These are phyloP conservation scores for Motacilla alba DNA, from an alignment of 2,113 vertebrate genomes.

Conservation along the genomic window DNA sequence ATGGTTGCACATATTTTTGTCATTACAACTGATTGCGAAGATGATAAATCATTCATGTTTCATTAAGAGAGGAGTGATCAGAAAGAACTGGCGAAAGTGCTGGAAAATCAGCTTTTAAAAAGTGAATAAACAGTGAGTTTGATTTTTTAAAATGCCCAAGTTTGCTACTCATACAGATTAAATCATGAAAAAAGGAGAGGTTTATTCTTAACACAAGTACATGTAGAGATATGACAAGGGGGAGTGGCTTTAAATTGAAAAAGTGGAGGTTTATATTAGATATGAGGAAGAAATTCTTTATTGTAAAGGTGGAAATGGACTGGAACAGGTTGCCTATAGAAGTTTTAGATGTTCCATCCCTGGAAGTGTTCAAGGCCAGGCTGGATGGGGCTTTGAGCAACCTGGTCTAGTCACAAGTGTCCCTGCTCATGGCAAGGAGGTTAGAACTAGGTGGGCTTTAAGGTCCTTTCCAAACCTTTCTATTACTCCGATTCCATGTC, in stretches of 20 bases:
- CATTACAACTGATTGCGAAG: background rate
- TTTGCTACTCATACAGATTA: background rate
- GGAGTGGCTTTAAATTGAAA: background rate
- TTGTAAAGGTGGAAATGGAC: background rate
- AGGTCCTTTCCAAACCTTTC: background rate
- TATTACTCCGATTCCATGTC: background rate
- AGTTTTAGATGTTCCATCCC: background rate
- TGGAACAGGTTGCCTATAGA: background rate
- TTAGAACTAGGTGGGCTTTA: background rate
- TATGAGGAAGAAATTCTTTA: background rate
- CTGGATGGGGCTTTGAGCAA: background rate
- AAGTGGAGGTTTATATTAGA: background rate
- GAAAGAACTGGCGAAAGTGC: background rate
- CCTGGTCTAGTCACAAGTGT: background rate
- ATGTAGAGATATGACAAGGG: background rate
- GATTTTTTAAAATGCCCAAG: background rate
- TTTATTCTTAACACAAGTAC: background rate
- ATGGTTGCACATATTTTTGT: background rate
- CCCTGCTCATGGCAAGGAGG: background rate
- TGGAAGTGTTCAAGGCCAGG: background rate
- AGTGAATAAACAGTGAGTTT: background rate
- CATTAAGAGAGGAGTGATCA: background rate
- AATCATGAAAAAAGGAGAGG: background rate
- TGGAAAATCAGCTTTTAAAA: background rate
- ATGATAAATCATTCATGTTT: background rate